Percentiles rank a stretch among this genome's conserved stretches.
These are phyloP conservation scores for Pampusana beccarii DNA, from an alignment of 2,113 vertebrate species.

Conservation along the genomic window DNA sequence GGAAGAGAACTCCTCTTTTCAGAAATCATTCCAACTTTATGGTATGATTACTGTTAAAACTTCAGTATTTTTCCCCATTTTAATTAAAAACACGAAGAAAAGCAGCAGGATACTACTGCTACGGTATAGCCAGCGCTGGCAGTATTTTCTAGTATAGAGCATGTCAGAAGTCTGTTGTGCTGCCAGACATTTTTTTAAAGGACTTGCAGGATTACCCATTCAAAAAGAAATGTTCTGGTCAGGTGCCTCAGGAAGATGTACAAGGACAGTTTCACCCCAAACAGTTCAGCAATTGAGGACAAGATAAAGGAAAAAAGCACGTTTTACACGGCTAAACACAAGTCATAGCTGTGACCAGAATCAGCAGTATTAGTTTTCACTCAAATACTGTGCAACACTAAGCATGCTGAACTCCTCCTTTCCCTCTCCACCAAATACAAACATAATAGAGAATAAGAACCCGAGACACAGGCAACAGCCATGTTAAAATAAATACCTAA, in stretches of 20 bases:
- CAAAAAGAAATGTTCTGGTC: neutral
- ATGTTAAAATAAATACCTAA: neutral
- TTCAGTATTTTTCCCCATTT: neutral
- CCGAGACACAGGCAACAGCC: fast-evolving
- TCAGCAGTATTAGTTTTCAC: neutral
- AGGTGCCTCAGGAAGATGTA: neutral
- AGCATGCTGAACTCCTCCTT: neutral
- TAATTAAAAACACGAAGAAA: neutral
- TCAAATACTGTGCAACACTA: neutral
- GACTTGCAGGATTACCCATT: neutral
- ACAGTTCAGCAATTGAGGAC: neutral
- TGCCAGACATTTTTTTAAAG: neutral
- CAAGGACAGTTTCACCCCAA: neutral
- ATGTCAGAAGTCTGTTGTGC: neutral
- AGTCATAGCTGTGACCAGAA: neutral
- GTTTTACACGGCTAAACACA: neutral
- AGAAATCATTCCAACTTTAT: neutral
- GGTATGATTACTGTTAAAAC: neutral
- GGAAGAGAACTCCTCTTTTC: neutral
- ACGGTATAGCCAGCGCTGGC: fast-evolving
- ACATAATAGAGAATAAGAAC: neutral
- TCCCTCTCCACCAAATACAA: neutral
- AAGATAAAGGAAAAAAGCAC: neutral
- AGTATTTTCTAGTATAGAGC: neutral
- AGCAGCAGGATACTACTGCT: neutral